Percentiles rank a stretch among this genome's conserved stretches.
phyloP scores from a whole-genome alignment of 2,888 invertebrate genomes.

The Schrankia costaestrigalis region DNA sequence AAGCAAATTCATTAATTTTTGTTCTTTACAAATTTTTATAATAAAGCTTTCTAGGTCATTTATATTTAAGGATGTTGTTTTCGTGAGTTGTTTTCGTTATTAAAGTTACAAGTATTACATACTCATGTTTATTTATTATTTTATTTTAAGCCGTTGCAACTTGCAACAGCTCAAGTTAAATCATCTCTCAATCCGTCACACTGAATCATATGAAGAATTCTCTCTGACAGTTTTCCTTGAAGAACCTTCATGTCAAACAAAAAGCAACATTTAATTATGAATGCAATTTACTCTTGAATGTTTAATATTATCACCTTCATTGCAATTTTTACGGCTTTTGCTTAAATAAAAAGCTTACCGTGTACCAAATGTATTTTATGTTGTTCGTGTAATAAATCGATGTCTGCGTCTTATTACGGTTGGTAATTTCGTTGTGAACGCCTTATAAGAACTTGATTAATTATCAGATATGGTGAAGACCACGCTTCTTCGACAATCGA shows the following conservation, averaged over 20 bases:
- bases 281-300: slow-evolving; percentile 12
- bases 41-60: too few species aligned
- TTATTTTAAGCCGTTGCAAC: too few species aligned
- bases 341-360: slow-evolving; percentile 14
- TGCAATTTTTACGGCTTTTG: slow-evolving; percentile 27
- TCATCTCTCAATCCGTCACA: slow-evolving; percentile 10
- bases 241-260: slow-evolving; percentile 13
- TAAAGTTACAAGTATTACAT: too few species aligned
- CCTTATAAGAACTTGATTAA: slow-evolving; percentile 64
- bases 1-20: too few species aligned
- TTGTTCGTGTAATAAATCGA: slow-evolving; percentile 47
- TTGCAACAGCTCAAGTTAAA: too few species aligned
- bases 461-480: slow-evolving; percentile 51
- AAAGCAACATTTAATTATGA: slow-evolving; percentile 19
- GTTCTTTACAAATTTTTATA: too few species aligned
- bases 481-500: slow-evolving; percentile 50
- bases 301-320: slow-evolving; percentile 18
- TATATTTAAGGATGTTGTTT: too few species aligned
- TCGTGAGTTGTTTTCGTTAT: too few species aligned
- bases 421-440: slow-evolving; percentile 43
- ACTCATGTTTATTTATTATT: too few species aligned
- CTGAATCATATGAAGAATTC: slow-evolving; percentile 10
- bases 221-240: slow-evolving; percentile 4
- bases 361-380: slow-evolving; percentile 20
- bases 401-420: slow-evolving; percentile 52